These are phyloP conservation scores for Criorhina ranunculi DNA, from an alignment of 2,888 invertebrate species.

Conservation along the genomic window DNA sequence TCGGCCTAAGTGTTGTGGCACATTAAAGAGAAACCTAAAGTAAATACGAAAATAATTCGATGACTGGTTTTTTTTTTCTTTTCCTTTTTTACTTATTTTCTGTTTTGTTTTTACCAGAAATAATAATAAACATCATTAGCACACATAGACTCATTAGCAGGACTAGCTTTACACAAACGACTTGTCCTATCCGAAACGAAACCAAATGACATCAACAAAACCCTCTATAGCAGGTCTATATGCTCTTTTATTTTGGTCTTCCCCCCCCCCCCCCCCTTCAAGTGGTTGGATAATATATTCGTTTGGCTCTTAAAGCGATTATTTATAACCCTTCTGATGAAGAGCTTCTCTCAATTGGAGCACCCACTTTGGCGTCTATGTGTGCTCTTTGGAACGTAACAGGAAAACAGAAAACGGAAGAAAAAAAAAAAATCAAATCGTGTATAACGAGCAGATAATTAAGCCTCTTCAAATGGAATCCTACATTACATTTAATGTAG, in stretches of 20 bases:
- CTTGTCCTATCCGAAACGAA: conserved; percentile 6
- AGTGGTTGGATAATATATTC: conserved; percentile 44
- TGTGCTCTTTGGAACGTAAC: conserved; percentile 1
- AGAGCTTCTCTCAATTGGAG: conserved; percentile 37
- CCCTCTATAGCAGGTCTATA: background rate
- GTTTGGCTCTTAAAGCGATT: conserved; percentile 29
- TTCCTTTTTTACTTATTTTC: background rate
- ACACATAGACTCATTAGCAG: conserved; percentile 30
- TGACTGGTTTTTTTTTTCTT: background rate
- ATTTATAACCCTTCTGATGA: conserved; percentile 56
- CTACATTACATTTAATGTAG: conserved; percentile 34
- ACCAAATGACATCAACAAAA: conserved; percentile 30
- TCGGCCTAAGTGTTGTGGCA: conserved; percentile 15
- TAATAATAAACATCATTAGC: conserved; percentile 46
- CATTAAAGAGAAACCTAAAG: conserved; percentile 10
- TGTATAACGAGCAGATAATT: conserved; percentile 43
- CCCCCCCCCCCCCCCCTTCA: no score
- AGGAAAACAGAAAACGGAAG: background rate
- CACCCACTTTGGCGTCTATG: conserved; percentile 21
- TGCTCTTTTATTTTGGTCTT: conserved; percentile 5
- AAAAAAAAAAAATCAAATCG: conserved; percentile 21
- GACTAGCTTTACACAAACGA: background rate
- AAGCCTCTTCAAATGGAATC: conserved; percentile 37
- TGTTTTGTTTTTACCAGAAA: background rate
- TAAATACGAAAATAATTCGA: conserved; percentile 26